Percentiles rank a stretch among this genome's conserved stretches.
Conservation (phyloP, 2,888 invertebrate species). For the Deilephila porcellus region DNA sequence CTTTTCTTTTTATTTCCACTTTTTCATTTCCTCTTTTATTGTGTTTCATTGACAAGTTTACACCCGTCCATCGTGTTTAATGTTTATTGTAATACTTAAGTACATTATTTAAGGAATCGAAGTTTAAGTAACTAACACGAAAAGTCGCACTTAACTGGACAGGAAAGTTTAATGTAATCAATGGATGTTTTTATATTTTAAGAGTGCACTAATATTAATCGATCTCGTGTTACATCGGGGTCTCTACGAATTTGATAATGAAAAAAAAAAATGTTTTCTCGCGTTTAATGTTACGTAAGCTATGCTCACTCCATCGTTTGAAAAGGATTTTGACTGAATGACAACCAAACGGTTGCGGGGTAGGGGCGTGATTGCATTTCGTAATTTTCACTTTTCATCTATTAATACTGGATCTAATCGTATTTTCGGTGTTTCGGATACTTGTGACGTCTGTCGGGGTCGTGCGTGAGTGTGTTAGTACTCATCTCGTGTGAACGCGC, state of each 20-base stretch:
- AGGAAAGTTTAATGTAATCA: constrained; percentile 71
- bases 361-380: neutral
- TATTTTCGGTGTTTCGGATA: constrained; percentile 19
- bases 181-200: constrained; percentile 77
- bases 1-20: constrained; percentile 58
- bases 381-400: constrained; percentile 11
- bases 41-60: constrained; percentile 76
- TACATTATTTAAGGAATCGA: constrained; percentile 79
- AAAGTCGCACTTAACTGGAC: constrained; percentile 74
- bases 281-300: constrained; percentile 71
- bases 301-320: constrained; percentile 72
- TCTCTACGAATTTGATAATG: constrained; percentile 76
- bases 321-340: constrained; percentile 50
- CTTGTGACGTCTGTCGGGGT: constrained; percentile 1
- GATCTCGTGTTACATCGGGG: constrained; percentile 52
- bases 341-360: constrained; percentile 12
- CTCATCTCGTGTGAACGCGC: constrained; percentile 35
- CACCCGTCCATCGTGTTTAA: constrained; percentile 84
- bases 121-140: constrained; percentile 75
- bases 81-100: constrained; percentile 79
- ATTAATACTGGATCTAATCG: constrained; percentile 39
- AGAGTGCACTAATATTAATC: constrained; percentile 69
- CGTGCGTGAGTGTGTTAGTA: neutral
- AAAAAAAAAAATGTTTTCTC: constrained; percentile 66
- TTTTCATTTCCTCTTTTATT: constrained; percentile 52